Conservation (phyloP, 2,888 invertebrate species). For the Esperia sulphurella region DNA sequence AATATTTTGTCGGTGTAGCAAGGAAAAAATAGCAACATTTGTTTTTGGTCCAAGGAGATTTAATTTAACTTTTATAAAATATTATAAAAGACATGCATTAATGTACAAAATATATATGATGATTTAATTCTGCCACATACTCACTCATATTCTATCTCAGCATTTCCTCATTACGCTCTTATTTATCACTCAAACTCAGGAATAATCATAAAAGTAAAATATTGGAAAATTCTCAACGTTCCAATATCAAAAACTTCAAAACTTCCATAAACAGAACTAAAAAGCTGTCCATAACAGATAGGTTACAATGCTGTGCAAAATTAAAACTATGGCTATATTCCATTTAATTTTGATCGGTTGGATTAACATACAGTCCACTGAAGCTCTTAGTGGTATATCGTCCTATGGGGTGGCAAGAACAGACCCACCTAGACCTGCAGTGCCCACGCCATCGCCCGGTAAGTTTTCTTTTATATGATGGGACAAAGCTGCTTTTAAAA, state of each 20-base stretch:
- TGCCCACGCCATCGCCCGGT: slow-evolving; percentile 61
- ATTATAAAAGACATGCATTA: too few species aligned
- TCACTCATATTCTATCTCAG: neutral
- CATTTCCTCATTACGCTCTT: too few species aligned
- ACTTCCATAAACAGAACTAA: slow-evolving; percentile 13
- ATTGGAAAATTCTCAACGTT: neutral
- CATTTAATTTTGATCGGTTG: slow-evolving; percentile 38
- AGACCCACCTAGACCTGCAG: slow-evolving; percentile 58
- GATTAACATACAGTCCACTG: slow-evolving; percentile 34
- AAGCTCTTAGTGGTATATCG: slow-evolving; percentile 56
- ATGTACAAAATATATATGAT: too few species aligned
- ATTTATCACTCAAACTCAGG: neutral
- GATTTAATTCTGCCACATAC: neutral
- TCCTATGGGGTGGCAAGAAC: slow-evolving; percentile 69
- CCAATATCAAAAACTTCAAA: neutral
- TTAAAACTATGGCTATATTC: slow-evolving; percentile 19
- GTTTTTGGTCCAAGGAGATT: too few species aligned
- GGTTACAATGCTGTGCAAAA: slow-evolving; percentile 20
- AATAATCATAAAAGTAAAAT: neutral
- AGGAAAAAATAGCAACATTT: too few species aligned
- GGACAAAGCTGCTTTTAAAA: slow-evolving; percentile 16
- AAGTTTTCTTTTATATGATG: slow-evolving; percentile 46
- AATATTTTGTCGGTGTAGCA: too few species aligned
- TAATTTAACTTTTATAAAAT: too few species aligned
- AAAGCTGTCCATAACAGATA: neutral